These are phyloP conservation scores for Kryptolebias marmoratus DNA, from an alignment of 2,113 vertebrate genomes.

Conservation along the genomic window DNA sequence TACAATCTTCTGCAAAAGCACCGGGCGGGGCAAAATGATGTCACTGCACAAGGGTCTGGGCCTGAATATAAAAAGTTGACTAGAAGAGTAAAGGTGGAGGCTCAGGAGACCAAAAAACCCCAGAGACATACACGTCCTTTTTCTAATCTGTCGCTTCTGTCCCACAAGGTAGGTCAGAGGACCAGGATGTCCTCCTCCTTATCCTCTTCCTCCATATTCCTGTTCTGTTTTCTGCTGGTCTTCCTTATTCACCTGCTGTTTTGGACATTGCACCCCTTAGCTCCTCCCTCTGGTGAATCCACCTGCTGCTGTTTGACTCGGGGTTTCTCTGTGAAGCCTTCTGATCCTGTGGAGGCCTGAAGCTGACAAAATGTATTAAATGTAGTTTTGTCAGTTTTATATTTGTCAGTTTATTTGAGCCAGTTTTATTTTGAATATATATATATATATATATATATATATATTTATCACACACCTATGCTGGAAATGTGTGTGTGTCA, in stretches of 20 bases:
- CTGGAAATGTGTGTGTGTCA: too few species aligned
- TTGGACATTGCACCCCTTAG: neutral
- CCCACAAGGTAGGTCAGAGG: conserved; percentile 52
- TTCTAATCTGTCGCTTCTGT: conserved; percentile 19
- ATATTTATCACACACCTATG: too few species aligned
- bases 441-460: too few species aligned
- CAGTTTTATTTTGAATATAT: too few species aligned
- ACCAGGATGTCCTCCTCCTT: neutral
- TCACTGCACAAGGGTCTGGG: conserved; percentile 34
- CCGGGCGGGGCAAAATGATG: conserved; percentile 39
- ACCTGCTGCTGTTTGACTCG: too few species aligned
- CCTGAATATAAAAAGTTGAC: conserved; percentile 32
- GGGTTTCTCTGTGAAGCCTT: too few species aligned
- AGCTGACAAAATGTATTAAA: too few species aligned
- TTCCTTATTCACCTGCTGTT: too few species aligned
- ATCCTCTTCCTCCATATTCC: neutral
- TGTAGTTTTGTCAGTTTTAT: too few species aligned
- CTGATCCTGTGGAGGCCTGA: too few species aligned
- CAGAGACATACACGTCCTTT: conserved; percentile 38
- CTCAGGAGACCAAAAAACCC: conserved; percentile 23
- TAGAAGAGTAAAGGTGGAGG: conserved; percentile 31
- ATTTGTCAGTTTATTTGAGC: too few species aligned
- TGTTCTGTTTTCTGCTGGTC: neutral
- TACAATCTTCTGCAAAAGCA: conserved; percentile 59
- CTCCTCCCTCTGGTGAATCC: neutral